Evolutionary conservation across 2,113 vertebrate genomes (phyloP).

Genomic region (Murina feae): DNA sequence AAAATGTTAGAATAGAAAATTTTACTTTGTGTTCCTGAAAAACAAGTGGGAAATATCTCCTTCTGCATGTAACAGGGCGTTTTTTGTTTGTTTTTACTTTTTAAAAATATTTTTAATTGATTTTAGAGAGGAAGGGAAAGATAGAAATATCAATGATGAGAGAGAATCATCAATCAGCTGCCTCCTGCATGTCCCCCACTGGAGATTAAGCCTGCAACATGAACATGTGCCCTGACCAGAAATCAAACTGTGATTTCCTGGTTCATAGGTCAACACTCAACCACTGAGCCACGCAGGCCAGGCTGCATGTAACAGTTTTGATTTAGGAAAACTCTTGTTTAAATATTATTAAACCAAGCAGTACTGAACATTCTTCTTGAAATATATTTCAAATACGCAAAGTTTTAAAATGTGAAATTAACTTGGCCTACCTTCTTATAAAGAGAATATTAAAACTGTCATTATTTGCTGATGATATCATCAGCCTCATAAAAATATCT

Average conservation of each 20-base stretch:
- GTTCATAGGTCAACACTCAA: too few relatives aligned
- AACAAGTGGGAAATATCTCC: background rate
- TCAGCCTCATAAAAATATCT: background rate
- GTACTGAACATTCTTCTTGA: background rate
- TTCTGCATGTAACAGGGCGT: background rate
- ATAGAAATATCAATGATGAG: too few relatives aligned
- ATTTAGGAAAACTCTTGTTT: background rate
- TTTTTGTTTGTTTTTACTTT: too few relatives aligned
- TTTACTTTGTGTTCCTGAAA: background rate
- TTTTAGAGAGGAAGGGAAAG: too few relatives aligned
- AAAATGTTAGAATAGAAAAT: background rate
- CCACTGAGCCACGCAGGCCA: too few relatives aligned
- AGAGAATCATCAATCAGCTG: too few relatives aligned
- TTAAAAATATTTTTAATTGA: too few relatives aligned
- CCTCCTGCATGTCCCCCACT: too few relatives aligned
- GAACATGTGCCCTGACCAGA: too few relatives aligned
- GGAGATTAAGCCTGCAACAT: too few relatives aligned
- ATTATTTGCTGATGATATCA: background rate
- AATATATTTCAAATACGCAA: background rate
- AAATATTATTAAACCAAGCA: background rate
- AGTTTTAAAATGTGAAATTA: conserved; percentile 24
- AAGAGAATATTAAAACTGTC: background rate
- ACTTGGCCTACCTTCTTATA: background rate
- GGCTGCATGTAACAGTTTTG: background rate
- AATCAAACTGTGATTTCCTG: too few relatives aligned